phyloP scores from a whole-genome alignment of 2,113 vertebrate species.

The Rhinolophus ferrumequinum region DNA sequence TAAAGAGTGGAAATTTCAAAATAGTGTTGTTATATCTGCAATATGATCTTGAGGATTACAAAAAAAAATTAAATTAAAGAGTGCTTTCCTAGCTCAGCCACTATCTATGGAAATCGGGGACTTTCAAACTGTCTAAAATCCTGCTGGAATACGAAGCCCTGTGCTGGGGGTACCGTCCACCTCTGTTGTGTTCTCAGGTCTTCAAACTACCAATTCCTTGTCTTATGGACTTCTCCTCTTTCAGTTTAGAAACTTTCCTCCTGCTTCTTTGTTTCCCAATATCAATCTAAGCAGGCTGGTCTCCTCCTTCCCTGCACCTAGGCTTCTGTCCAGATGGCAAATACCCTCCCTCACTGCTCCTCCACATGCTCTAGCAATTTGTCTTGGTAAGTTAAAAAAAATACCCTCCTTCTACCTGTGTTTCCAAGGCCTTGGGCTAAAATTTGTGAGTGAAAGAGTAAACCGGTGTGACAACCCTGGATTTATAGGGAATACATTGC shows the following conservation, averaged over 20 bases:
- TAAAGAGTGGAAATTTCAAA: neutral
- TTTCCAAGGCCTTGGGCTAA: neutral
- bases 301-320: neutral
- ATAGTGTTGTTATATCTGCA: neutral
- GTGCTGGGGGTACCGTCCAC: accelerated
- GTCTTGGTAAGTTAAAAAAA: neutral
- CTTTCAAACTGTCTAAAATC: neutral
- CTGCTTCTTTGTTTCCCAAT: neutral
- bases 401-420: neutral
- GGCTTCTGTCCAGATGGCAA: neutral
- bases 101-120: neutral
- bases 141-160: neutral
- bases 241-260: neutral
- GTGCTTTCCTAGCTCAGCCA: neutral
- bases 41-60: neutral
- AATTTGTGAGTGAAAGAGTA: neutral
- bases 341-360: neutral
- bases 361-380: neutral
- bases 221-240: neutral
- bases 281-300: neutral
- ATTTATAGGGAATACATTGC: neutral
- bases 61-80: neutral
- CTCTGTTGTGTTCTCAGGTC: neutral
- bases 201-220: accelerated
- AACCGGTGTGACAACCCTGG: neutral